Conservation (phyloP, 2,113 vertebrate genomes). For the Grantiella picta region DNA sequence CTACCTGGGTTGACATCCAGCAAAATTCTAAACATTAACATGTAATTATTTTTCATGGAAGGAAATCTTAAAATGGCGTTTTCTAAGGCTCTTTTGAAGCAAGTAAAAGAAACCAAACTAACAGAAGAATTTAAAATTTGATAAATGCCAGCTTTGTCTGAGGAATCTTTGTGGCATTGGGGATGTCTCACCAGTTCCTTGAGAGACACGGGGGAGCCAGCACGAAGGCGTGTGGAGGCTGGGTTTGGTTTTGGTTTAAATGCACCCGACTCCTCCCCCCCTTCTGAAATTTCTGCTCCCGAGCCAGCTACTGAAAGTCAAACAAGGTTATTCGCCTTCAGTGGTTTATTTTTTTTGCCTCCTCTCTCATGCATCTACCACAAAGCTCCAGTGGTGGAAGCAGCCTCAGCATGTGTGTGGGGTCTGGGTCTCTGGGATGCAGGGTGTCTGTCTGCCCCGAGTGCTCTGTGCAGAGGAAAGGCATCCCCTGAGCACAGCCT, state of each 20-base stretch:
- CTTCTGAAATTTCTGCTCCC: not conserved
- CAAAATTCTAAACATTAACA: not conserved
- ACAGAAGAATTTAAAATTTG: not conserved
- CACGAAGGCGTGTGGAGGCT: fast-evolving
- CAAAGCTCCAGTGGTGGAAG: not conserved
- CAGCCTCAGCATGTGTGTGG: fast-evolving
- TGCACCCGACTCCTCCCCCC: not conserved
- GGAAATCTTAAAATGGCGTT: not conserved
- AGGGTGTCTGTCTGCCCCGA: not conserved
- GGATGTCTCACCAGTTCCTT: not conserved
- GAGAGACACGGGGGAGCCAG: not conserved
- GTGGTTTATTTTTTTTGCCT: not conserved
- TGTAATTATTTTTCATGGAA: not conserved
- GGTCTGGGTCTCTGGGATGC: not conserved
- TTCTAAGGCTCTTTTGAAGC: not conserved
- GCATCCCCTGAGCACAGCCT: not conserved
- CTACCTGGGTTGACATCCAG: not conserved
- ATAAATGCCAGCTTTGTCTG: not conserved
- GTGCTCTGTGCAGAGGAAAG: not conserved
- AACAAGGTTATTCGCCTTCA: not conserved
- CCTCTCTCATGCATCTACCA: not conserved
- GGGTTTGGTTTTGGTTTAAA: not conserved
- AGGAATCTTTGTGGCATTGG: not conserved
- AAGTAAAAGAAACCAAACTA: not conserved
- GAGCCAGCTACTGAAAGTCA: not conserved